These are phyloP conservation scores for western clawed frog (Xenopus tropicalis) DNA, from an alignment of 2,113 vertebrate species.

Conservation along the genomic window UCB_Xtro_10.0 CM004444.2:172956501-172957000, in stretches of 20 bases:
- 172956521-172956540: no score
- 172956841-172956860: conserved; percentile 4
- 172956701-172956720: conserved; percentile 28
- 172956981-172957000: background rate
- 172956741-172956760: conserved; percentile 23
- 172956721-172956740: conserved; percentile 31
- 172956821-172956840: conserved; percentile 11
- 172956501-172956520: no score
- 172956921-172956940: conserved; percentile 12
- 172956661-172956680: conserved; percentile 37
- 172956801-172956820: background rate
- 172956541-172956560: no score
- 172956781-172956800: conserved; percentile 8
- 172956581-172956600: no score
- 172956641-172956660: conserved; percentile 39
- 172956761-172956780: background rate
- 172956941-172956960: background rate
- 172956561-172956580: no score
- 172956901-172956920: conserved; percentile 1
- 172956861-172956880: background rate
- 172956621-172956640: no score
- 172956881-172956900: background rate
- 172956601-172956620: no score
- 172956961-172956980: conserved; percentile 2
- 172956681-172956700: conserved; percentile 29